phyloP scores from a whole-genome alignment of 35 echinoderm and acorn worm species.

The Heliocidaris erythrogramma region DNA sequence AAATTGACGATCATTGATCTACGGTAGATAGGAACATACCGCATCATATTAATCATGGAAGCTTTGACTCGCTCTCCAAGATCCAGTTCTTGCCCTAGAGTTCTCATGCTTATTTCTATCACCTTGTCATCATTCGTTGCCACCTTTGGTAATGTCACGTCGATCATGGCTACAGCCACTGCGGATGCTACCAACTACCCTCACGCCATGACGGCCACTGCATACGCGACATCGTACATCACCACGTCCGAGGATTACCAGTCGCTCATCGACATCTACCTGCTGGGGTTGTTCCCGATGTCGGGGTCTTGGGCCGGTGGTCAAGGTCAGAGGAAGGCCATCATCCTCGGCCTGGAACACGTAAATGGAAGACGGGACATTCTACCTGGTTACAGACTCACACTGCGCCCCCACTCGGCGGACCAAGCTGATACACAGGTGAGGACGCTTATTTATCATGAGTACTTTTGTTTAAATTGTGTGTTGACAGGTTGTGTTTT shows the following conservation, averaged over 20 bases:
- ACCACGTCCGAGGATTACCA: not conserved
- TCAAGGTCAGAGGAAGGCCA: constrained; percentile 56
- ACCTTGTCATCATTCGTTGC: not conserved
- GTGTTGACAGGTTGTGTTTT: too few species aligned
- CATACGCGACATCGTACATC: not conserved
- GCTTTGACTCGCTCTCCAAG: not conserved
- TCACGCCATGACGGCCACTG: not conserved
- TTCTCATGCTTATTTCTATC: not conserved
- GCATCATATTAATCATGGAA: not conserved
- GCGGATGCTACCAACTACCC: not conserved
- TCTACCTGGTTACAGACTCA: constrained; percentile 49
- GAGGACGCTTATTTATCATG: not conserved
- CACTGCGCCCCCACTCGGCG: not conserved
- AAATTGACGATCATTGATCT: not conserved
- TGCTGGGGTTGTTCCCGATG: constrained; percentile 70
- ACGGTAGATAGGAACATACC: not conserved
- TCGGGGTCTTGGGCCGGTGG: constrained; percentile 63
- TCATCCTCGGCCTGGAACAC: constrained; percentile 50
- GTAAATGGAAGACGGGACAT: constrained; percentile 45
- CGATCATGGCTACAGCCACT: not conserved
- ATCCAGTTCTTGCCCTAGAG: not conserved
- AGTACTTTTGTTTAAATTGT: too few species aligned
- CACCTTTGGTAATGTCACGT: not conserved
- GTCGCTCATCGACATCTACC: constrained; percentile 19
- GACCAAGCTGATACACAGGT: constrained; percentile 55